Conservation (phyloP, 1,140 invertebrate species). For the Bombus ignitus region DNA sequence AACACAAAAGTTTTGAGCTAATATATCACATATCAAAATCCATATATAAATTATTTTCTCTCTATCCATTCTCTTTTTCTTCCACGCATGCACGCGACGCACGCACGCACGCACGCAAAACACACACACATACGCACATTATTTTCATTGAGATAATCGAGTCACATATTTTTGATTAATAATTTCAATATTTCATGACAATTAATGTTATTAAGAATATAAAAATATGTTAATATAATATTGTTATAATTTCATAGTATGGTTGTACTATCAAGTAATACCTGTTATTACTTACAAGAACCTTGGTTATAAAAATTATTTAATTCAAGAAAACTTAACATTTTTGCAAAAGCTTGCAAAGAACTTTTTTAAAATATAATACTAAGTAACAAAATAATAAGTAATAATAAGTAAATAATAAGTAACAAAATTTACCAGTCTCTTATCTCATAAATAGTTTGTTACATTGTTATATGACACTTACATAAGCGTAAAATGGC, state of each 20-base stretch:
- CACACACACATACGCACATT: too few species aligned
- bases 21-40: not conserved
- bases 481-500: conserved; percentile 66
- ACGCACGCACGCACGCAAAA: too few species aligned
- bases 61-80: not conserved
- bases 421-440: conserved; percentile 37
- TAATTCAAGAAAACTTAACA: not conserved
- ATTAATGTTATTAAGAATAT: not conserved
- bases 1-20: not conserved
- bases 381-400: too few species aligned
- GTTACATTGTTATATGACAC: conserved; percentile 45
- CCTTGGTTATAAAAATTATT: not conserved
- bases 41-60: not conserved
- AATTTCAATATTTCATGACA: not conserved
- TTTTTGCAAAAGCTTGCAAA: not conserved
- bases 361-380: not conserved
- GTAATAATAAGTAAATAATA: not conserved
- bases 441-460: conserved; percentile 56
- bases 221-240: not conserved
- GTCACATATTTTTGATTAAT: not conserved
- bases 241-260: not conserved
- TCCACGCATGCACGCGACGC: not conserved
- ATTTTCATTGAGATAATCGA: not conserved
- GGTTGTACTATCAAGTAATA: not conserved
- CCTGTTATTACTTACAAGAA: not conserved